Base-by-base conservation (phyloP, 2,888 invertebrate genomes). In the Gymnocheta viridis region DNA sequence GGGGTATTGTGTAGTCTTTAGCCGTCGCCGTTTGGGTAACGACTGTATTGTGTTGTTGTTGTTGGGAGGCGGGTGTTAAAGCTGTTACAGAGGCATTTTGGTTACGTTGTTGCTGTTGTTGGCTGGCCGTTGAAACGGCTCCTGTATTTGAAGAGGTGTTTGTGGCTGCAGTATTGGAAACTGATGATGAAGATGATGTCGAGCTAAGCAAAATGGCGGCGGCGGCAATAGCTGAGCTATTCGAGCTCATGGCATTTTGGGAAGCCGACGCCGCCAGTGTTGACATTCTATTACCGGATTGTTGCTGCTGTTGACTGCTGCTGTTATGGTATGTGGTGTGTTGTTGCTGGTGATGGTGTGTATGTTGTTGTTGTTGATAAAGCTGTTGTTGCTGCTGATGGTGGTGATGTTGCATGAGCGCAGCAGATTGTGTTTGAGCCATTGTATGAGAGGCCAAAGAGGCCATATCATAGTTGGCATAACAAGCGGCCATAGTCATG, bases 1-100 rank as follows among this genome's bases (percentile, higher is more conserved):
- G 93, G 90, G 96, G 96, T 92, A 96, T 94, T 92, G 95, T 95
- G 93, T 96, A 96, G 92, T 97, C 96, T 93, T 96, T 96, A 22
- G 82, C 72, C 69, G 82, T 17, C 17, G 82, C 17, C 29, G 82
- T 51, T 60, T 85, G 58, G 32, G 73, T 29, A 35, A 82, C 79
- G 51, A 69, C 29, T 12, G 60, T 67, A 69, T 82, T 84, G 41
- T 88, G 88, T 88, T 74, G 69, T 7, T 89, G 91, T 88, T 89
- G 92, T 41, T 86, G 86, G 79, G 85, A 72, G 83, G 85, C 76
- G 82, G 86, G 74, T 82, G 85, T 77, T 81, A 86, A 62, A 86
- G 85, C 38, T 86, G 87, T 74, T 86, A 85, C 60, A 78, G 84
- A 84, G 84, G 84, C 84, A 84, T 84, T 84, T 84, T 84, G 84